A percentile compares a stretch with the other conserved stretches of the same genome.
Conservation (phyloP, 2,888 invertebrate species). For the Sclerodermus sp. region DNA sequence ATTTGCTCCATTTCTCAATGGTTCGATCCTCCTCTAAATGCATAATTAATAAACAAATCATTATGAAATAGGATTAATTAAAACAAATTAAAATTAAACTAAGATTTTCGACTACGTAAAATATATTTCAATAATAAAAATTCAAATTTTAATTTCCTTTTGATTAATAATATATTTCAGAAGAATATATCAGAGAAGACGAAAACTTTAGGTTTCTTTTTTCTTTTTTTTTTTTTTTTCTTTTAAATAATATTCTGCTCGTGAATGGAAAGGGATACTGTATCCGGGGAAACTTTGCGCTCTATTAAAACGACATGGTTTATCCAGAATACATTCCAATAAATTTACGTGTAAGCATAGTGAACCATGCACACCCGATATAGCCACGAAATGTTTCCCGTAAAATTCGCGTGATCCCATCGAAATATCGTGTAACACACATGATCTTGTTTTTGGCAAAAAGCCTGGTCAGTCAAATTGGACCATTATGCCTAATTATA, state of each 20-base stretch:
- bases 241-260: neutral
- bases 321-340: slow-evolving; percentile 41
- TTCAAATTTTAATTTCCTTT: too few species aligned
- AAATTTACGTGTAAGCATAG: slow-evolving; percentile 37
- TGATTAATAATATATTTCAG: too few species aligned
- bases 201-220: too few species aligned
- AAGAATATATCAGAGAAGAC: too few species aligned
- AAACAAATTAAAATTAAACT: too few species aligned
- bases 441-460: slow-evolving; percentile 15
- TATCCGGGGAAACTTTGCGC: slow-evolving; percentile 37
- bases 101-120: too few species aligned
- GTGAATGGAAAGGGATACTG: neutral
- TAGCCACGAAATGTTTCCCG: slow-evolving; percentile 23
- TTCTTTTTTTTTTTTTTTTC: too few species aligned
- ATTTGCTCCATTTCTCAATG: too few species aligned
- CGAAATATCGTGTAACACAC: slow-evolving; percentile 17
- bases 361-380: slow-evolving; percentile 21
- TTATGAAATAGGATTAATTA: too few species aligned
- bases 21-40: too few species aligned
- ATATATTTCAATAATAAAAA: too few species aligned
- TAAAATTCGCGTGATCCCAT: slow-evolving; percentile 35
- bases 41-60: too few species aligned
- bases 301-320: slow-evolving; percentile 38
- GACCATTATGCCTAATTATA: neutral
- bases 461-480: neutral